Percentiles rank a stretch among this genome's conserved stretches.
These are phyloP conservation scores for Pteropus alecto DNA, from an alignment of 2,113 vertebrate species.

Conservation along the genomic window DNA sequence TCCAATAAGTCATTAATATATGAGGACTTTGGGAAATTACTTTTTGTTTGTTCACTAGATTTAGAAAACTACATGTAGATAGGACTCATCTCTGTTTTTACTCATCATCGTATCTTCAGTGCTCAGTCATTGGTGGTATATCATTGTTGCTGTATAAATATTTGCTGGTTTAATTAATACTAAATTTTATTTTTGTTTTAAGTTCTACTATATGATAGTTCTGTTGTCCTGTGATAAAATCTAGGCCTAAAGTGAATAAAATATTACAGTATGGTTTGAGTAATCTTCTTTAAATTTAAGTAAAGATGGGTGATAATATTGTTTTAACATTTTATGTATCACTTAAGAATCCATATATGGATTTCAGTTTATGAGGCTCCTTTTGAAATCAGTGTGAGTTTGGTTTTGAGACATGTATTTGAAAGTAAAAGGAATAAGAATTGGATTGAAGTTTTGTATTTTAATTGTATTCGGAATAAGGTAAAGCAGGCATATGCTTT, in stretches of 20 bases:
- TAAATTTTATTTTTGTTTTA: not conserved
- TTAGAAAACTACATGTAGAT: not conserved
- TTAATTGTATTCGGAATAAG: not conserved
- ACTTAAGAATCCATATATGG: not conserved
- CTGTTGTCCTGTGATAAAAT: not conserved
- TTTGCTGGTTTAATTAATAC: not conserved
- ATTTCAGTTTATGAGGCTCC: not conserved
- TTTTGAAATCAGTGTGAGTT: not conserved
- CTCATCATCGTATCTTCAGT: not conserved
- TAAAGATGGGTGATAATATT: constrained; percentile 13
- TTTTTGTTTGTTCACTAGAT: not conserved
- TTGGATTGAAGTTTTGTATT: not conserved
- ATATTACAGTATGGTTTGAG: not conserved
- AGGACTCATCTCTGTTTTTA: not conserved
- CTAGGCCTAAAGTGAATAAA: not conserved
- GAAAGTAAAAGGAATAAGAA: not conserved
- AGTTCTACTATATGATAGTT: not conserved
- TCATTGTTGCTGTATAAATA: not conserved
- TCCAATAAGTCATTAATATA: not conserved
- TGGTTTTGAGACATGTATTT: not conserved
- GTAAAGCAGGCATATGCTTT: not conserved
- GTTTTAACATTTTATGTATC: constrained; percentile 16
- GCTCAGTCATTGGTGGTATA: not conserved
- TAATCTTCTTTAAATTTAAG: not conserved
- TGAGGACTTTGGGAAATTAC: not conserved